phyloP scores from a whole-genome alignment of 2,797 vertebrate genomes.

The Crenuchus spilurus region DNA sequence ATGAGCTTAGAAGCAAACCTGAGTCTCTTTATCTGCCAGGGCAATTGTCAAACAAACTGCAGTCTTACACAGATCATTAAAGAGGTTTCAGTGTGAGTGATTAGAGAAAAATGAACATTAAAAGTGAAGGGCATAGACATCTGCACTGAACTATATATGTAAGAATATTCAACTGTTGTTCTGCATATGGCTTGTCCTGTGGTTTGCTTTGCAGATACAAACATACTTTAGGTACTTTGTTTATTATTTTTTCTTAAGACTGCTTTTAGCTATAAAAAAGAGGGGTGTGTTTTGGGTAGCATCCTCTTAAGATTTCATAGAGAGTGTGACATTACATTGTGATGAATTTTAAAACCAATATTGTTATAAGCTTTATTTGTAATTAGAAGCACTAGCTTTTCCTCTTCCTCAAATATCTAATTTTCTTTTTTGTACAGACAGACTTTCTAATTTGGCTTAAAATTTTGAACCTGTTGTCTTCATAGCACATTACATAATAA shows the following conservation, averaged over 20 bases:
- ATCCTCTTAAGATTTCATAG: no score
- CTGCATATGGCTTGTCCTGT: no score
- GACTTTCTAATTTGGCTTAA: no score
- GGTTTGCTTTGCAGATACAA: background rate
- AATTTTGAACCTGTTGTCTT: no score
- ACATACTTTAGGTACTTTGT: background rate
- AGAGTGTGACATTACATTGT: no score
- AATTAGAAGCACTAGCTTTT: no score
- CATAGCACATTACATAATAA: no score
- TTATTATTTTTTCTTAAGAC: background rate
- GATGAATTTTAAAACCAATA: no score
- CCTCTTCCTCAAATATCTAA: no score
- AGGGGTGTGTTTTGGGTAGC: no score
- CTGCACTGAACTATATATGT: background rate
- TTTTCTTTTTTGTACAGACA: no score
- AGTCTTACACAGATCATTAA: constrained; percentile 42
- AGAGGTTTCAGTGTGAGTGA: constrained; percentile 16
- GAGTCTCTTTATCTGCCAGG: constrained; percentile 21
- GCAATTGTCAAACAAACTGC: constrained; percentile 33
- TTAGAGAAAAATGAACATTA: background rate
- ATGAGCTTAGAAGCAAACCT: constrained; percentile 29
- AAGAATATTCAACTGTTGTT: background rate
- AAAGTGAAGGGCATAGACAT: constrained; percentile 6
- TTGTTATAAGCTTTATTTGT: no score
- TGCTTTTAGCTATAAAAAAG: background rate